Evolutionary conservation across 2,888 invertebrate species (phyloP), one percentile per base, ranked within the genome.

Genomic region (Rotaria magnacalcarata): DNA sequence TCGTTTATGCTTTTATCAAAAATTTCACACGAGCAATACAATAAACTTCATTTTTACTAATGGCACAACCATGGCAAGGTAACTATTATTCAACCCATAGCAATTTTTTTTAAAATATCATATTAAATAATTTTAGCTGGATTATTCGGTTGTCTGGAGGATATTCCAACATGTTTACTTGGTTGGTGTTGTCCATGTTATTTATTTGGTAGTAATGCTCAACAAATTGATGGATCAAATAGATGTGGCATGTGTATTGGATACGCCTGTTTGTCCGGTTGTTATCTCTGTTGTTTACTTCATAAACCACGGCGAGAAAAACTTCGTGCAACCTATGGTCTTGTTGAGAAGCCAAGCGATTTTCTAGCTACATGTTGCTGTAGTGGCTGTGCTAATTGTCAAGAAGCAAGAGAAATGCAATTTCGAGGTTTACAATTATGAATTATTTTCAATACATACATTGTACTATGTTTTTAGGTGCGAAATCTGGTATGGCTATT

Each of bases 161-260:
- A 80, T 8, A 80, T 47, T 47, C 21, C 21, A n/a, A 80, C 47
- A 80, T 80, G 47, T 47, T 47, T 80, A 47, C n/a, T 43, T 24
- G 80, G 80, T n/a, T 80, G 80, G 80, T 80, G 80, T 80, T 80
- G 80, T 80, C 11, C 80, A 2, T 47, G 47, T 47, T 80, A 47
- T 80, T n/a, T 80, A n/a, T 80, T 80, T n/a, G 80, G 80, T 47
- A 34, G 47, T 47, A 80, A 80, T 80, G 80, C 47, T 47, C 47
- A 80, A 80, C 80, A 80, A 47, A 80, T 80, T n/a, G 80, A 80
- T 47, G 80, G 80, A 3, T 80, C 80, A 43, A n/a, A n/a, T 80
- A n/a, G 14, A n/a, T 14, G n/a, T 3, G 2, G 10, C 1, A 80
- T 80, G 80, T 43, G 80, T 11, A 24, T 80, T n/a, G n/a, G 21